Percentiles rank a stretch among this genome's conserved stretches.
Conservation (phyloP, 2,888 invertebrate species). For the Escarpia spicata region DNA sequence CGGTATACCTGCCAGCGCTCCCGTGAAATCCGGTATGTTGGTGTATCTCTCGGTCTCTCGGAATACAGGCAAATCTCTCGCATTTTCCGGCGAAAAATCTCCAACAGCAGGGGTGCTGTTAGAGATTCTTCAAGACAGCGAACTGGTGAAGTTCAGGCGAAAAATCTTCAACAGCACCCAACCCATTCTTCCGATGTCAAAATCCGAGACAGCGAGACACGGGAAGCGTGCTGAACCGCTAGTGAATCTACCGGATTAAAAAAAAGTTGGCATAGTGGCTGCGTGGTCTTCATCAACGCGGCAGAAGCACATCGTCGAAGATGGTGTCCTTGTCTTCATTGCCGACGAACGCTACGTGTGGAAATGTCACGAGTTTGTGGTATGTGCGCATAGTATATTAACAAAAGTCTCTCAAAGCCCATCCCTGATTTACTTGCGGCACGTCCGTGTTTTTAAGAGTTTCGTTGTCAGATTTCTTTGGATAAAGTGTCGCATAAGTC, state of each 20-base stretch:
- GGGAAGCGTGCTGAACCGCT: too few species aligned
- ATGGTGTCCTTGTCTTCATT: neutral
- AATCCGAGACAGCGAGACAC: too few species aligned
- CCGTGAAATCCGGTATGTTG: neutral
- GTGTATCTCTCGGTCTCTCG: too few species aligned
- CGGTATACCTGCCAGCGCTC: neutral
- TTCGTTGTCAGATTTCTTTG: neutral
- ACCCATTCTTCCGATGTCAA: too few species aligned
- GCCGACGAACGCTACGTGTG: neutral
- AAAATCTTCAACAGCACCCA: too few species aligned
- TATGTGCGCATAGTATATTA: neutral
- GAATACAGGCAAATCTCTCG: too few species aligned
- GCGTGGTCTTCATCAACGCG: too few species aligned
- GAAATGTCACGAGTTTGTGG: neutral
- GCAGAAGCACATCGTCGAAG: neutral
- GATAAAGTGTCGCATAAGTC: neutral
- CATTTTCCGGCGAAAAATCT: too few species aligned
- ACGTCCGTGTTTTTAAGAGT: neutral
- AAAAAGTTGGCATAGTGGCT: neutral
- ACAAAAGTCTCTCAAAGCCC: neutral
- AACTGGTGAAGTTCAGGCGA: too few species aligned
- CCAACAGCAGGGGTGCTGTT: too few species aligned
- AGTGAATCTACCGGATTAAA: too few species aligned
- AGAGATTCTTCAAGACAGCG: too few species aligned
- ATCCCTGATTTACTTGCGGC: neutral